These are phyloP conservation scores for Enteromius thamalakanensis DNA, from an alignment of 2,797 vertebrate species.

Conservation along the genomic window DNA sequence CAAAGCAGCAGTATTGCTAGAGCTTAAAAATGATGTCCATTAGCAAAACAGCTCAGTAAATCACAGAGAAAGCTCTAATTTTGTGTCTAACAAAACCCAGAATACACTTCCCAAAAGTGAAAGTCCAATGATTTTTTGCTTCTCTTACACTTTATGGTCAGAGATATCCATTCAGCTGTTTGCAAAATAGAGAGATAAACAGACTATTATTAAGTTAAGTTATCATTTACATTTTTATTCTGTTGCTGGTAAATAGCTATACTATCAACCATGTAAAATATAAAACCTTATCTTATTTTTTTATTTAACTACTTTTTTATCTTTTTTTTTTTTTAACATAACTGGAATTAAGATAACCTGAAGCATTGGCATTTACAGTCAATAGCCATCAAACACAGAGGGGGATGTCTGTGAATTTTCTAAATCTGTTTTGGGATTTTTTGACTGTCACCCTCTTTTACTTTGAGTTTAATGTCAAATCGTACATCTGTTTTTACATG, in stretches of 20 bases:
- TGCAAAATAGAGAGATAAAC: not conserved
- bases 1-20: not conserved
- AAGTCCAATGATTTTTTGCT: slow-evolving; percentile 41
- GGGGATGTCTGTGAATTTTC: slow-evolving; percentile 40
- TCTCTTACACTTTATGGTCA: not conserved
- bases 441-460: slow-evolving; percentile 38
- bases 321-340: slow-evolving; percentile 1
- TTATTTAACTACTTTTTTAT: not conserved
- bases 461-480: slow-evolving; percentile 57
- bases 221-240: not conserved
- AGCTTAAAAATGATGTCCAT: slow-evolving; percentile 4
- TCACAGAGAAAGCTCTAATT: slow-evolving; percentile 25
- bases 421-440: slow-evolving; percentile 50
- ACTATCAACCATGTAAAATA: not conserved
- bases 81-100: slow-evolving; percentile 34
- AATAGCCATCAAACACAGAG: slow-evolving; percentile 36
- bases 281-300: not conserved
- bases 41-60: slow-evolving; percentile 28
- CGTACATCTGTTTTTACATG: slow-evolving; percentile 54
- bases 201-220: too few relatives aligned
- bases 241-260: not conserved
- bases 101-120: slow-evolving; percentile 38
- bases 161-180: not conserved
- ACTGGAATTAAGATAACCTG: slow-evolving; percentile 7
- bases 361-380: slow-evolving; percentile 51